Evolutionary conservation across 2,797 vertebrate species (phyloP).

Genomic region (Oophaga sylvatica): DNA sequence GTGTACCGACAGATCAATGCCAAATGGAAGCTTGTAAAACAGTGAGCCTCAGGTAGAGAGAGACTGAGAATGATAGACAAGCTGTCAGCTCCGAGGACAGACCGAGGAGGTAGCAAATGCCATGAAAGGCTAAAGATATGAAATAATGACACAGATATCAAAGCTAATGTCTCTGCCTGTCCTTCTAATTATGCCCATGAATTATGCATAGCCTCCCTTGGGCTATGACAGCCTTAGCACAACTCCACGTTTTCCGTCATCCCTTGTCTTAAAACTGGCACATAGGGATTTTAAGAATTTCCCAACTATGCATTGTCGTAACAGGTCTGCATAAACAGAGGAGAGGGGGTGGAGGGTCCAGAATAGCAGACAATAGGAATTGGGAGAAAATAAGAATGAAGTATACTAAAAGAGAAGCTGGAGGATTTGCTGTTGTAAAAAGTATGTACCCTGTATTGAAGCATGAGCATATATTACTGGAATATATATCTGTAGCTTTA

Average conservation of each 20-base stretch:
- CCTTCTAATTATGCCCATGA: constrained; percentile 13
- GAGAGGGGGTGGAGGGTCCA: background rate
- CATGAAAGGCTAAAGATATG: constrained; percentile 19
- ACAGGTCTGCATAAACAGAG: background rate
- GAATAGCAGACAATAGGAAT: constrained; percentile 1
- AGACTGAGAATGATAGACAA: constrained; percentile 22
- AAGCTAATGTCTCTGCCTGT: constrained; percentile 10
- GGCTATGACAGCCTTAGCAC: constrained; percentile 4
- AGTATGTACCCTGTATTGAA: background rate
- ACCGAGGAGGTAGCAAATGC: constrained; percentile 17
- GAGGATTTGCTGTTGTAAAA: background rate
- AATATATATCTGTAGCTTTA: no score
- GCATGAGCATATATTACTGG: background rate
- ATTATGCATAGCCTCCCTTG: constrained; percentile 29
- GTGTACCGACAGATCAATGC: constrained; percentile 17
- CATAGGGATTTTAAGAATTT: constrained; percentile 30
- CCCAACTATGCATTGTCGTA: background rate
- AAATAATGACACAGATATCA: constrained; percentile 26
- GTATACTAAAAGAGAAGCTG: background rate
- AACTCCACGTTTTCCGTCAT: background rate
- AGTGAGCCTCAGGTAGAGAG: constrained; percentile 31
- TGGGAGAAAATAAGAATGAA: background rate
- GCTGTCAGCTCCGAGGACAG: constrained; percentile 7
- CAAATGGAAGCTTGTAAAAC: constrained; percentile 43
- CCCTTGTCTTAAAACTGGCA: background rate